A percentile compares a stretch with the other conserved stretches of the same genome.
Evolutionary conservation across 2,113 vertebrate species (phyloP).

Genomic region (Ptychochromis oligacanthus): DNA sequence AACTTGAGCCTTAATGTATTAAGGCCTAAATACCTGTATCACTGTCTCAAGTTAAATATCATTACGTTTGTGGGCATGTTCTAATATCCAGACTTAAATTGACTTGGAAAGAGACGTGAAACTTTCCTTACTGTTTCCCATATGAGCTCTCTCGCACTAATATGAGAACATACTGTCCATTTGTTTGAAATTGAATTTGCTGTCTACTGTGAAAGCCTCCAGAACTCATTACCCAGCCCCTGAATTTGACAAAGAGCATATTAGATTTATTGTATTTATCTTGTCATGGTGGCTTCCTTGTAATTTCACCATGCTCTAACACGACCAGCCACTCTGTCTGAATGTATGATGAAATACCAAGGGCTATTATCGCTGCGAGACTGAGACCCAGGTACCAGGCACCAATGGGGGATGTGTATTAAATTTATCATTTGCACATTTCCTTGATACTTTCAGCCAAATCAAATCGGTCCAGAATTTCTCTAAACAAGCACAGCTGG

Average conservation of each 20-base stretch:
- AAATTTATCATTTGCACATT: slow-evolving; percentile 25
- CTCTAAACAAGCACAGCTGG: slow-evolving; percentile 6
- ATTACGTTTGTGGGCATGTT: neutral
- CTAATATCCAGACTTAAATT: neutral
- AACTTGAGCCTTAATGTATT: too few relatives aligned
- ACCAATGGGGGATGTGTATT: neutral
- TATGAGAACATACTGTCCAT: slow-evolving; percentile 39
- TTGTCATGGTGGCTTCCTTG: slow-evolving; percentile 37
- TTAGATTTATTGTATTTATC: slow-evolving; percentile 56
- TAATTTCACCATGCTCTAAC: slow-evolving; percentile 32
- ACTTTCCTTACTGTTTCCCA: slow-evolving; percentile 18
- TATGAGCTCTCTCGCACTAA: slow-evolving; percentile 21
- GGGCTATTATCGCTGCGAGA: slow-evolving; percentile 27
- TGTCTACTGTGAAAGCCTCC: slow-evolving; percentile 45
- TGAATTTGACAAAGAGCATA: slow-evolving; percentile 46
- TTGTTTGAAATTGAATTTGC: slow-evolving; percentile 53
- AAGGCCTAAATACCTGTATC: neutral
- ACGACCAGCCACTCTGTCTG: slow-evolving; percentile 26
- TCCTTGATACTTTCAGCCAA: slow-evolving; percentile 23
- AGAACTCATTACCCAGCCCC: slow-evolving; percentile 44
- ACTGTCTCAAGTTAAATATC: neutral
- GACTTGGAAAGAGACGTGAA: neutral
- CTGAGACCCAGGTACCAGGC: slow-evolving; percentile 16
- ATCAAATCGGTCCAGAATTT: slow-evolving; percentile 25
- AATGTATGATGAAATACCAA: slow-evolving; percentile 29